Percentiles rank a stretch among this genome's conserved stretches.
phyloP scores from a whole-genome alignment of 2,888 invertebrate species.

The Antitype chi region DNA sequence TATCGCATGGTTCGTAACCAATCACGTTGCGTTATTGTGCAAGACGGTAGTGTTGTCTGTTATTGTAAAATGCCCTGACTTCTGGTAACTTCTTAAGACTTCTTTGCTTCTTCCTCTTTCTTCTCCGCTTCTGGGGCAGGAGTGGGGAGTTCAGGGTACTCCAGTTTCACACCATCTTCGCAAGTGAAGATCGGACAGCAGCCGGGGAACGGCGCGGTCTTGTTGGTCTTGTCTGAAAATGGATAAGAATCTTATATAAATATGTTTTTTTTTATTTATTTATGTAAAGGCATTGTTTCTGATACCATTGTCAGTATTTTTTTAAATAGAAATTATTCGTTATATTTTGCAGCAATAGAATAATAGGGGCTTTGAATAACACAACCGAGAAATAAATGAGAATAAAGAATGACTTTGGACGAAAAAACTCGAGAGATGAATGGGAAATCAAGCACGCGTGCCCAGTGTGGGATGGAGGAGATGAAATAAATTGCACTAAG shows the following conservation, averaged over 20 bases:
- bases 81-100: constrained; percentile 77
- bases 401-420: not conserved
- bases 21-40: constrained; percentile 30
- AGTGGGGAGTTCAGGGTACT: constrained; percentile 95
- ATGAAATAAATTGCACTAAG: not conserved
- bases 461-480: too few species aligned
- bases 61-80: constrained; percentile 62
- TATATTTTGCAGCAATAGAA: not conserved
- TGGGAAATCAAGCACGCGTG: not conserved
- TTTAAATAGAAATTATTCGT: not conserved
- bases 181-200: constrained; percentile 97
- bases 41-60: constrained; percentile 36
- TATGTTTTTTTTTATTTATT: too few species aligned
- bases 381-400: not conserved
- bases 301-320: not conserved
- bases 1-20: constrained; percentile 37
- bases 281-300: not conserved
- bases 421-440: not conserved
- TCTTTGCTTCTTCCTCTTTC: constrained; percentile 80
- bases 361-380: not conserved
- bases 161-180: constrained; percentile 95
- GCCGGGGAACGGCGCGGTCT: constrained; percentile 96
- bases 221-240: constrained; percentile 95
- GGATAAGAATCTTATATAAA: constrained; percentile 31
- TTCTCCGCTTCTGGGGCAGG: constrained; percentile 83